Evolutionary conservation across 2,888 invertebrate genomes (phyloP).

Genomic region (Tribolium freemani): DNA sequence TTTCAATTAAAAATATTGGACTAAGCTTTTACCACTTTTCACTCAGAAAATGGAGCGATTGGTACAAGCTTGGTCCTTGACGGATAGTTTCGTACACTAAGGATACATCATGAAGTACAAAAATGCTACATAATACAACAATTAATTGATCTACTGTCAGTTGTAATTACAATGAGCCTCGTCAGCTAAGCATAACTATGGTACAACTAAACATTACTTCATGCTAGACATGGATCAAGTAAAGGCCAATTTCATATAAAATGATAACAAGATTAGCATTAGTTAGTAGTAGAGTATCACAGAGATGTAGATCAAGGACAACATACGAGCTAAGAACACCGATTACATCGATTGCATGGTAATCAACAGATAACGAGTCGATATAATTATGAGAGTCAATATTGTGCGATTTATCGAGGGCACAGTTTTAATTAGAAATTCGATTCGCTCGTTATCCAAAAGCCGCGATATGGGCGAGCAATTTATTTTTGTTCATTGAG

Average conservation of each 20-base stretch:
- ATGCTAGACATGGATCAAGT: constrained; percentile 44
- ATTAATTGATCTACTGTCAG: constrained; percentile 34
- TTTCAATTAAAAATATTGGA: constrained; percentile 27
- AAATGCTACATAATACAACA: constrained; percentile 32
- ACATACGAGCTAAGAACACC: constrained; percentile 45
- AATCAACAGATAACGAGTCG: constrained; percentile 34
- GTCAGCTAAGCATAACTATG: constrained; percentile 39
- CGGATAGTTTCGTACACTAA: constrained; percentile 18
- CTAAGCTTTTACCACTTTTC: constrained; percentile 31
- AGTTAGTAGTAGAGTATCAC: constrained; percentile 47
- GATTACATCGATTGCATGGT: constrained; percentile 40
- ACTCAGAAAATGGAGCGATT: background rate
- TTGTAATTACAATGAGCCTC: constrained; percentile 37
- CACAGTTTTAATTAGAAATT: constrained; percentile 34
- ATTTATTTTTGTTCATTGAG: background rate
- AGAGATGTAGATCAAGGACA: constrained; percentile 50
- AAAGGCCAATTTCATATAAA: constrained; percentile 43
- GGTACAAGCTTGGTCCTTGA: constrained; percentile 42
- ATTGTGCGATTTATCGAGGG: constrained; percentile 25
- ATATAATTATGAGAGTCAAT: constrained; percentile 32
- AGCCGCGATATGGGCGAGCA: no score
- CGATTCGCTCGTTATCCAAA: constrained; percentile 35
- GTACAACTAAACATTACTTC: constrained; percentile 39
- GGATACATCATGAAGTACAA: constrained; percentile 31
- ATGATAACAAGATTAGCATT: constrained; percentile 39